Conservation (phyloP, 2,797 vertebrate species). For the Odontamblyopus lacepedii region DNA sequence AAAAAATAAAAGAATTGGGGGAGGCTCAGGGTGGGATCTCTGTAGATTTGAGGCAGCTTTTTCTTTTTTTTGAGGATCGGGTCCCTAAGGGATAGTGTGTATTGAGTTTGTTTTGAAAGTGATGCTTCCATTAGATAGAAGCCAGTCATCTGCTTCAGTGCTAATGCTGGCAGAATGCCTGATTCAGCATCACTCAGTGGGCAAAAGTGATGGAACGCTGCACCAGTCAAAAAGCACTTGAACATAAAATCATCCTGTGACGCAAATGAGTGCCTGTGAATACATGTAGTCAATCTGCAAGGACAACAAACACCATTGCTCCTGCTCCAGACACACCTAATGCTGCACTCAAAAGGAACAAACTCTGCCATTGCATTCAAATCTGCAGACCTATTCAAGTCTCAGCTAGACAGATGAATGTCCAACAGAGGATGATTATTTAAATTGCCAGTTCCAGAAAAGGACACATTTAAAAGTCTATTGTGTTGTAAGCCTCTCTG, state of each 20-base stretch:
- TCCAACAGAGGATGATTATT: slow-evolving; percentile 5
- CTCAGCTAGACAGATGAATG: background rate
- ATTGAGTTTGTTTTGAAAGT: slow-evolving; percentile 71
- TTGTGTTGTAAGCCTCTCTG: slow-evolving; percentile 1
- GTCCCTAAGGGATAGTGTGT: slow-evolving; percentile 46
- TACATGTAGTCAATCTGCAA: slow-evolving; percentile 10
- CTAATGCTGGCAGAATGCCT: slow-evolving; percentile 57
- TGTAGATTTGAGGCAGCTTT: slow-evolving; percentile 56
- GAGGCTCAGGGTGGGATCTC: slow-evolving; percentile 50
- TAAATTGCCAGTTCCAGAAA: background rate
- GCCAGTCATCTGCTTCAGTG: slow-evolving; percentile 60
- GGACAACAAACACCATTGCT: slow-evolving; percentile 1
- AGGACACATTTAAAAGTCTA: background rate
- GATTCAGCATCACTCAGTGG: slow-evolving; percentile 51
- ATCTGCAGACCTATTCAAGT: background rate
- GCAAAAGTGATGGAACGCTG: slow-evolving; percentile 42
- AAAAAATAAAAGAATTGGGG: slow-evolving; percentile 34
- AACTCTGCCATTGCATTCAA: slow-evolving; percentile 3
- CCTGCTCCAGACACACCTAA: background rate
- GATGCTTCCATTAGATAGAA: slow-evolving; percentile 65
- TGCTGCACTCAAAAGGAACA: background rate
- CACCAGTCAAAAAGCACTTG: slow-evolving; percentile 34
- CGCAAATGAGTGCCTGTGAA: slow-evolving; percentile 8
- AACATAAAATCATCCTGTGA: slow-evolving; percentile 34
- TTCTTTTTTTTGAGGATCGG: slow-evolving; percentile 43